phyloP scores from a whole-genome alignment of 2,113 vertebrate species.

The Cromileptes altivelis region DNA sequence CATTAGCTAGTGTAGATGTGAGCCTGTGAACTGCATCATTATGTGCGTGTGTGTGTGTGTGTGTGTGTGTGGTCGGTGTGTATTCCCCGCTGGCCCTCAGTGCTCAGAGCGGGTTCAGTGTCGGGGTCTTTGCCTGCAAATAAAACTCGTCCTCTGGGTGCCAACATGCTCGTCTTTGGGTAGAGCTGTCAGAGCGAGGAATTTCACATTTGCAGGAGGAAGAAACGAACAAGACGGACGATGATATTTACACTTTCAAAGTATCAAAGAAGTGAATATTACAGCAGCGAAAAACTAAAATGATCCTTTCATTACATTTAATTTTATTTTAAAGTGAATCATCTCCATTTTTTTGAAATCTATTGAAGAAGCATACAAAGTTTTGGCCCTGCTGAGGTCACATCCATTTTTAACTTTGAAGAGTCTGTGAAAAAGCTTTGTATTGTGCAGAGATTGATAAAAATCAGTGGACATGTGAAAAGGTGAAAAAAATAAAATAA shows the following conservation, averaged over 20 bases:
- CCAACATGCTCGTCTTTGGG: conserved; percentile 37
- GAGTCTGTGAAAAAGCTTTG: too few species aligned
- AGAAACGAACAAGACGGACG: background rate
- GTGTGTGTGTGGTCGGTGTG: conserved; percentile 56
- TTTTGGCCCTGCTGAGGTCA: too few species aligned
- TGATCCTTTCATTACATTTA: background rate
- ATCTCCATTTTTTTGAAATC: background rate
- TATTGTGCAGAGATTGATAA: too few species aligned
- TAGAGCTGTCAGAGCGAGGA: conserved; percentile 42
- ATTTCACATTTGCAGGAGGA: conserved; percentile 16
- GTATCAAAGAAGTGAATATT: background rate
- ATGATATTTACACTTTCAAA: conserved; percentile 3
- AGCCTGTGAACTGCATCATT: background rate
- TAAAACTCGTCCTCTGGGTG: conserved; percentile 58
- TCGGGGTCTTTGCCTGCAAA: conserved; percentile 67
- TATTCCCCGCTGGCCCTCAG: conserved; percentile 54
- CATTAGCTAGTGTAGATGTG: conserved; percentile 11
- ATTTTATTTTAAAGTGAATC: background rate
- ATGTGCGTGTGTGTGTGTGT: conserved; percentile 16
- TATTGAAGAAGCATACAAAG: background rate
- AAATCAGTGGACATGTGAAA: too few species aligned
- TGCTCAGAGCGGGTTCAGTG: conserved; percentile 69
- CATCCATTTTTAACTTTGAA: too few species aligned
- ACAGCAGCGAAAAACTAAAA: background rate
- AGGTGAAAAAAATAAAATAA: too few species aligned